Percentiles rank a stretch among this genome's conserved stretches.
These are phyloP conservation scores for Abrostola tripartita DNA, from an alignment of 2,888 invertebrate species.

Conservation along the genomic window DNA sequence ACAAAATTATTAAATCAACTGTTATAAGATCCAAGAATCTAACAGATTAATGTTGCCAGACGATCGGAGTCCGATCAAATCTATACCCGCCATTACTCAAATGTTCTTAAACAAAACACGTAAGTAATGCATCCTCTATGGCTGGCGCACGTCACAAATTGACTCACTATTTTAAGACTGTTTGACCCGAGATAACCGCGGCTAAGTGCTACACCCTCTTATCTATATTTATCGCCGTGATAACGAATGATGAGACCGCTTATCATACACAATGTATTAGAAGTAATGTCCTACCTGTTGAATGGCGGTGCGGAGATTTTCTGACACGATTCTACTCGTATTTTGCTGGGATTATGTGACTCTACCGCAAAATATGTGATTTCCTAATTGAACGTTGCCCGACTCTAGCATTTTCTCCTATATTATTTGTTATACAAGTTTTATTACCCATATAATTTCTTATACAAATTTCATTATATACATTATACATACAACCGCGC, in stretches of 20 bases:
- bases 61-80: neutral
- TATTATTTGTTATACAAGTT: too few species aligned
- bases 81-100: neutral
- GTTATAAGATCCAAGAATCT: too few species aligned
- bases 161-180: slow-evolving; percentile 74
- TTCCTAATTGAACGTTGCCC: too few species aligned
- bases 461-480: too few species aligned
- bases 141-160: slow-evolving; percentile 60
- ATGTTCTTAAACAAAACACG: slow-evolving; percentile 34
- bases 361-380: too few species aligned
- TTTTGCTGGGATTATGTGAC: too few species aligned
- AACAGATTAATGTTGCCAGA: too few species aligned
- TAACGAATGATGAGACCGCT: slow-evolving; percentile 71
- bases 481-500: too few species aligned
- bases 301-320: slow-evolving; percentile 33
- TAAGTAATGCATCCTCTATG: slow-evolving; percentile 38
- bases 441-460: too few species aligned
- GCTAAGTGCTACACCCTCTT: slow-evolving; percentile 75
- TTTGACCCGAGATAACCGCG: slow-evolving; percentile 73
- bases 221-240: slow-evolving; percentile 74
- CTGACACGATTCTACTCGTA: slow-evolving; percentile 13
- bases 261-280: slow-evolving; percentile 67
- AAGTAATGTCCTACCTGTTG: slow-evolving; percentile 55
- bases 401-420: too few species aligned
- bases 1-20: too few species aligned